Evolutionary conservation across 2,113 vertebrate species (phyloP).

Genomic region (Ondatra zibethicus): DNA sequence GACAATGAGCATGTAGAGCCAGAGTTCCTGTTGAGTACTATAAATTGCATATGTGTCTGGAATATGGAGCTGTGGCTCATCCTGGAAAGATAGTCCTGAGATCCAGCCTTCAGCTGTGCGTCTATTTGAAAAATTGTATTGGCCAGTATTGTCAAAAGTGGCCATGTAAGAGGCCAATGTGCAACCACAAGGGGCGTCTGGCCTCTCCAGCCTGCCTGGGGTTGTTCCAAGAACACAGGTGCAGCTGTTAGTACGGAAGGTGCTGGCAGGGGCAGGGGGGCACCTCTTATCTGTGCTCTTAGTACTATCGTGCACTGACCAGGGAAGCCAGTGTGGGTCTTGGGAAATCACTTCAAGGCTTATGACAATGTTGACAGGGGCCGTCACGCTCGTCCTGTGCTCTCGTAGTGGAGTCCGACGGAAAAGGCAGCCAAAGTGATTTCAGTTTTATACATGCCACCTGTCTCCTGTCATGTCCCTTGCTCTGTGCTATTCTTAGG

Average conservation of each 20-base stretch:
- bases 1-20: background rate
- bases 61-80: background rate
- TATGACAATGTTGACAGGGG: background rate
- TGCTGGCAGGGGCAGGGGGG: background rate
- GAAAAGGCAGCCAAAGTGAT: background rate
- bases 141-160: background rate
- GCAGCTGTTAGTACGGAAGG: background rate
- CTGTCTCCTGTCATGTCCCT: background rate
- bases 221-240: background rate
- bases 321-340: background rate
- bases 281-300: background rate
- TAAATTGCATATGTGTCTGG: background rate
- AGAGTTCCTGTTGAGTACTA: background rate
- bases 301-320: background rate
- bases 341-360: background rate
- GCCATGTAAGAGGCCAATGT: background rate
- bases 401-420: no score
- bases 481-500: background rate
- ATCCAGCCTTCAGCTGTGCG: background rate
- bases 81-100: background rate
- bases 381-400: background rate
- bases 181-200: background rate
- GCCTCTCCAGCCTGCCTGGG: background rate
- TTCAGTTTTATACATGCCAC: background rate
- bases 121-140: background rate